A percentile compares a stretch with the other conserved stretches of the same genome.
These are phyloP conservation scores for Peromyscus californicus DNA, from an alignment of 2,113 vertebrate genomes.

Conservation along the genomic window DNA sequence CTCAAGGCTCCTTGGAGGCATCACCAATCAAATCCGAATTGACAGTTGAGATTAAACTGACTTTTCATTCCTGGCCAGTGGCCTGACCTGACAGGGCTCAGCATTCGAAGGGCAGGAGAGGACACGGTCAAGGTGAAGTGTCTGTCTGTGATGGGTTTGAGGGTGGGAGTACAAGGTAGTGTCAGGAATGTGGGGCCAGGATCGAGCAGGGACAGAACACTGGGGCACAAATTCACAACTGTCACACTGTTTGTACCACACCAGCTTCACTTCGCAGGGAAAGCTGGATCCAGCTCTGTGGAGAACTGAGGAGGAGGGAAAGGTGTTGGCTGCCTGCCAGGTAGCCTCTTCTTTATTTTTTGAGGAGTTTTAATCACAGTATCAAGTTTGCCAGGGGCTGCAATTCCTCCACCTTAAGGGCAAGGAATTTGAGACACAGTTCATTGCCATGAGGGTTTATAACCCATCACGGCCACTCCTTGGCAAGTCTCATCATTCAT, in stretches of 20 bases:
- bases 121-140: conserved; percentile 44
- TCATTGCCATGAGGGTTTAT: background rate
- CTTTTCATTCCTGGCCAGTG: conserved; percentile 14
- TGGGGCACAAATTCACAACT: background rate
- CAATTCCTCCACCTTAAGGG: background rate
- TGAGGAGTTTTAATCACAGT: background rate
- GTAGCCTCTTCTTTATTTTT: accelerated
- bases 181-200: background rate
- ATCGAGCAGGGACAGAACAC: accelerated
- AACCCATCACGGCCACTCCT: accelerated
- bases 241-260: background rate
- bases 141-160: accelerated
- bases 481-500: background rate
- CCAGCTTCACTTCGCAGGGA: background rate
- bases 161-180: background rate
- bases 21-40: conserved; percentile 67
- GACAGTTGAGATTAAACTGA: conserved; percentile 81
- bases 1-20: conserved; percentile 53
- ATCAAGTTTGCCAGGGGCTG: no score
- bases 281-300: background rate
- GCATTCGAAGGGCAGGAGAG: background rate
- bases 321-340: accelerated
- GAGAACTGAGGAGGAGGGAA: no score
- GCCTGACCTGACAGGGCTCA: background rate
- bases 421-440: background rate